Evolutionary conservation across 2,797 vertebrate genomes (phyloP).

Genomic region (Nasua narica): DNA sequence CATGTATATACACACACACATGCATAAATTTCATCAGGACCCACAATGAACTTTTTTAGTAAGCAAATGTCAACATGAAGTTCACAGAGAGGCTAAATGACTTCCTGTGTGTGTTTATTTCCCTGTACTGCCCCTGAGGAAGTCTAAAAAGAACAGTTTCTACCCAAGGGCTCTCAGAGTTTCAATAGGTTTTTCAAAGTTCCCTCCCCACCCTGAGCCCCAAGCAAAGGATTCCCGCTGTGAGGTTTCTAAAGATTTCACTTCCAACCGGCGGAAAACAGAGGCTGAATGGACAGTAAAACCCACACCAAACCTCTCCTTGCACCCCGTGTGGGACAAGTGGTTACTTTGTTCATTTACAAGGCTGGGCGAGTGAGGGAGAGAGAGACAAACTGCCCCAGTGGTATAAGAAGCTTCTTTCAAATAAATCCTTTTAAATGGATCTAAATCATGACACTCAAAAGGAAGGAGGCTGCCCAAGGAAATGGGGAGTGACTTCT

Average conservation of each 20-base stretch:
- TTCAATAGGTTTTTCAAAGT: slow-evolving; percentile 72
- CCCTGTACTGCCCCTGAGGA: slow-evolving; percentile 66
- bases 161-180: slow-evolving; percentile 66
- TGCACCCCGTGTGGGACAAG: slow-evolving; percentile 82
- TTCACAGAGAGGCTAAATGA: slow-evolving; percentile 77
- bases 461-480: slow-evolving; percentile 68
- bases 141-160: slow-evolving; percentile 80
- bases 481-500: slow-evolving; percentile 44
- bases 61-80: slow-evolving; percentile 76
- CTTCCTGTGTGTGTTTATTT: slow-evolving; percentile 82
- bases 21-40: slow-evolving; percentile 11
- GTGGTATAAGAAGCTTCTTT: slow-evolving; percentile 76
- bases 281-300: slow-evolving; percentile 81
- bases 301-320: slow-evolving; percentile 80
- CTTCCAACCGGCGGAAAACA: slow-evolving; percentile 78
- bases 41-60: slow-evolving; percentile 49
- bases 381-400: slow-evolving; percentile 67
- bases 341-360: slow-evolving; percentile 82
- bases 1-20: not conserved
- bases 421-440: slow-evolving; percentile 79
- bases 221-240: slow-evolving; percentile 74
- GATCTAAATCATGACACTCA: slow-evolving; percentile 79
- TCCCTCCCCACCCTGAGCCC: slow-evolving; percentile 69
- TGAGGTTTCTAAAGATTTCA: slow-evolving; percentile 82
- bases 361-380: slow-evolving; percentile 66